phyloP scores from a whole-genome alignment of 2,797 vertebrate genomes.

The Lutjanus campechanus region DNA sequence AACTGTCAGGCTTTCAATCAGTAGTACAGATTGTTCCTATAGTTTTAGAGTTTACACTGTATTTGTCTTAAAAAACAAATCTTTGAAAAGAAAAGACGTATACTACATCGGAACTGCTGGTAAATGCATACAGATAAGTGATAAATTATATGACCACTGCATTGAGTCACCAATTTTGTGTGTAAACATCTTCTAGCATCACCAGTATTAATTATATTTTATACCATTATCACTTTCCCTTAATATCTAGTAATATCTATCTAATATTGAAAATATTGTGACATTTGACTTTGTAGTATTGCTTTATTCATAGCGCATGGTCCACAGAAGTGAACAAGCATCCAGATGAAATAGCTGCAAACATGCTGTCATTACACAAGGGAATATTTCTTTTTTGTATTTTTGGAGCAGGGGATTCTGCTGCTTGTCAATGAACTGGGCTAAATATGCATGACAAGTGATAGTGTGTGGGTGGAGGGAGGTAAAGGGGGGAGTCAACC shows the following conservation, averaged over 20 bases:
- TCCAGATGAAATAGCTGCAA: slow-evolving; percentile 43
- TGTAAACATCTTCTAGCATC: neutral
- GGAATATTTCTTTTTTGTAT: slow-evolving; percentile 33
- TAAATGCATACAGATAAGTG: neutral
- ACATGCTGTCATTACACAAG: slow-evolving; percentile 67
- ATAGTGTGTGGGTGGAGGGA: slow-evolving; percentile 56
- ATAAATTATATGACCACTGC: neutral
- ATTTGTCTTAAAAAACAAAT: too few species aligned
- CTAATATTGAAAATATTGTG: neutral
- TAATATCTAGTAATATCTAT: neutral
- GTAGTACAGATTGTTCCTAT: neutral
- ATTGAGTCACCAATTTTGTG: neutral
- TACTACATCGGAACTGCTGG: neutral
- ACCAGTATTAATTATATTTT: neutral
- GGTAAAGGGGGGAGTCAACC: slow-evolving; percentile 49
- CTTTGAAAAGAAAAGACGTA: too few species aligned
- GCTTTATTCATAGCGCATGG: neutral
- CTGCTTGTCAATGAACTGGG: slow-evolving; percentile 74
- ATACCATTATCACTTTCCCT: slow-evolving; percentile 3
- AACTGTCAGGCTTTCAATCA: neutral
- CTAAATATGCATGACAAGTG: slow-evolving; percentile 78
- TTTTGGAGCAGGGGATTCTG: slow-evolving; percentile 63
- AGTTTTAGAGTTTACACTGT: too few species aligned
- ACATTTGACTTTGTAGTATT: neutral
- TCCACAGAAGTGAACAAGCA: slow-evolving; percentile 25